These are phyloP conservation scores for Caenorhabditis sp. DNA, from an alignment of 2,888 invertebrate species.

Conservation along the genomic window DNA sequence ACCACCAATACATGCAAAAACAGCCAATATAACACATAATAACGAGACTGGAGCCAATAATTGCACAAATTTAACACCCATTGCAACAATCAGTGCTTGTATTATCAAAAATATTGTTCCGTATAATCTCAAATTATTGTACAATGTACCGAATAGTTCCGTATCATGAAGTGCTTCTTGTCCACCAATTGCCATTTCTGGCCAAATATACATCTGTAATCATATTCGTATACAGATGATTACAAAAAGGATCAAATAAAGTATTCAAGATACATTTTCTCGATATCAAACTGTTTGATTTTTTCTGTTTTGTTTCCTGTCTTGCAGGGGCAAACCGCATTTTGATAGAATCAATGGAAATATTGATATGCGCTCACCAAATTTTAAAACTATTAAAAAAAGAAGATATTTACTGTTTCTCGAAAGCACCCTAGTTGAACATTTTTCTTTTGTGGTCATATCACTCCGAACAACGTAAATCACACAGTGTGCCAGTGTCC, in stretches of 20 bases:
- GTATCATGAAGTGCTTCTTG: constrained; percentile 62
- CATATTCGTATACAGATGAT: too few species aligned
- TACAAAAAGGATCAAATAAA: too few species aligned
- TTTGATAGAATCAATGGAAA: too few species aligned
- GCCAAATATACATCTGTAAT: constrained; percentile 65
- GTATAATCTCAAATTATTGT: constrained; percentile 97
- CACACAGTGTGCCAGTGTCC: too few species aligned
- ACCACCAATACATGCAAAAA: constrained; percentile 92
- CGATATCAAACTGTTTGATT: background rate
- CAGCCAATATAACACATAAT: constrained; percentile 93
- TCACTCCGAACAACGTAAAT: too few species aligned
- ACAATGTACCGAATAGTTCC: constrained; percentile 76
- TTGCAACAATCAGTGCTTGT: constrained; percentile 84
- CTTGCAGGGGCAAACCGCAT: background rate
- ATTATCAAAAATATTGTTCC: constrained; percentile 87
- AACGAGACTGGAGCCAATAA: constrained; percentile 96
- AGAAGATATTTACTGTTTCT: too few species aligned
- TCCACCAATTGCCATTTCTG: constrained; percentile 66
- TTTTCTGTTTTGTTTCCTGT: background rate
- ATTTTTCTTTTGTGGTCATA: too few species aligned
- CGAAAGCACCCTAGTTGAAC: too few species aligned
- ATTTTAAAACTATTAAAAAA: too few species aligned
- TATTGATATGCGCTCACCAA: too few species aligned
- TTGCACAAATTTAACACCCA: constrained; percentile 98
- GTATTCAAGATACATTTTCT: too few species aligned